These are phyloP conservation scores for Toxotes chatareus DNA, from an alignment of 2,113 vertebrate species.

Conservation along the genomic window DNA sequence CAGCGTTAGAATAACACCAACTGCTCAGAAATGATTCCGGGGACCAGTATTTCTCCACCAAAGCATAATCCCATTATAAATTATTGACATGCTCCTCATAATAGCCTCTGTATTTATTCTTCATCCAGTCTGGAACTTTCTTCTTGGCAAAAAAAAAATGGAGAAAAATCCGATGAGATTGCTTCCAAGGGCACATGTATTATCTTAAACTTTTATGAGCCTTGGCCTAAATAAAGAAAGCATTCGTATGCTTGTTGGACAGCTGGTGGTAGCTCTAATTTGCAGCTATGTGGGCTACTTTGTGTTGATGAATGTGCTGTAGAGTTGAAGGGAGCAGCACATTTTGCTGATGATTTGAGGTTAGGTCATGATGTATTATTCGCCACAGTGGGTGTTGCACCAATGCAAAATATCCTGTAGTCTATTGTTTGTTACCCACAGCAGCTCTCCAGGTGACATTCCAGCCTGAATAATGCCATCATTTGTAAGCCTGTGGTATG, in stretches of 20 bases:
- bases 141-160: constrained; percentile 22
- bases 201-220: constrained; percentile 71
- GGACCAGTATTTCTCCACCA: constrained; percentile 47
- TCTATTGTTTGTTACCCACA: constrained; percentile 10
- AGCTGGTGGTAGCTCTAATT: constrained; percentile 37
- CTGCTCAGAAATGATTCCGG: constrained; percentile 12
- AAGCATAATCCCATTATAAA: constrained; percentile 57
- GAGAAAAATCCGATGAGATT: constrained; percentile 28
- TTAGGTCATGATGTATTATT: constrained; percentile 17
- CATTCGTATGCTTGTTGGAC: constrained; percentile 44
- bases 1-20: constrained; percentile 15
- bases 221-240: constrained; percentile 70
- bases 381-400: background rate
- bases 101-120: constrained; percentile 56
- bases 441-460: constrained; percentile 16
- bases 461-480: constrained; percentile 30
- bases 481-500: constrained; percentile 18
- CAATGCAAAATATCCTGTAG: background rate
- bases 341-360: constrained; percentile 36
- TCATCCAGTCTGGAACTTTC: constrained; percentile 28
- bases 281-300: constrained; percentile 15
- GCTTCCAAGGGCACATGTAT: constrained; percentile 50
- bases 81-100: constrained; percentile 61
- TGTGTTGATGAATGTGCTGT: constrained; percentile 41
- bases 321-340: constrained; percentile 14